phyloP scores from a whole-genome alignment of 2,113 vertebrate genomes.

The Thalassoma bifasciatum region DNA sequence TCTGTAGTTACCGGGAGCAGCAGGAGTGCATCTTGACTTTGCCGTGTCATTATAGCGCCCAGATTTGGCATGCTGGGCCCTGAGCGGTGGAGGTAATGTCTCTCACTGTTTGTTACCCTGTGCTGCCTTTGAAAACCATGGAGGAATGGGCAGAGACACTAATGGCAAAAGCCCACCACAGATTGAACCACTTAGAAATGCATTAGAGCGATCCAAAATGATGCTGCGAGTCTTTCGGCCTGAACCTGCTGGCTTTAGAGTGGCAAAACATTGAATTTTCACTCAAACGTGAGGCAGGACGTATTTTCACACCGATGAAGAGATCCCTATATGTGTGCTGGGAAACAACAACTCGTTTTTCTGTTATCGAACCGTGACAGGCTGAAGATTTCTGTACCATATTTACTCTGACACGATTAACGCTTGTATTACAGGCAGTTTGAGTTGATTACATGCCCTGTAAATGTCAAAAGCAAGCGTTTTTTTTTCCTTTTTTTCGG shows the following conservation, averaged over 20 bases:
- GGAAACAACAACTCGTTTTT: conserved; percentile 1
- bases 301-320: conserved; percentile 28
- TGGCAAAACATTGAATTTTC: conserved; percentile 27
- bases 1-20: conserved; percentile 67
- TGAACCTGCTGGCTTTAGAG: conserved; percentile 12
- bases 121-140: conserved; percentile 52
- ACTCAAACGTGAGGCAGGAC: conserved; percentile 19
- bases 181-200: conserved; percentile 74
- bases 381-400: conserved; percentile 1
- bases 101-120: conserved; percentile 58
- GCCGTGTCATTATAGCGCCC: conserved; percentile 60
- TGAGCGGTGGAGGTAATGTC: conserved; percentile 65
- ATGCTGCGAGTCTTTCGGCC: conserved; percentile 34
- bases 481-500: conserved; percentile 35
- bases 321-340: neutral
- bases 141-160: conserved; percentile 50
- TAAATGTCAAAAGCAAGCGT: conserved; percentile 16
- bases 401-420: conserved; percentile 21
- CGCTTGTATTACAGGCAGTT: conserved; percentile 22
- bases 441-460: conserved; percentile 28
- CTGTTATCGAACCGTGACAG: conserved; percentile 7
- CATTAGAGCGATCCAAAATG: conserved; percentile 62
- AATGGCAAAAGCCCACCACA: conserved; percentile 55
- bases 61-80: conserved; percentile 51
- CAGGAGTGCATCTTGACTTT: conserved; percentile 54